Percentiles rank a stretch among this genome's conserved stretches.
phyloP scores from a whole-genome alignment of 2,113 vertebrate genomes.

The Sceloporus undulatus region DNA sequence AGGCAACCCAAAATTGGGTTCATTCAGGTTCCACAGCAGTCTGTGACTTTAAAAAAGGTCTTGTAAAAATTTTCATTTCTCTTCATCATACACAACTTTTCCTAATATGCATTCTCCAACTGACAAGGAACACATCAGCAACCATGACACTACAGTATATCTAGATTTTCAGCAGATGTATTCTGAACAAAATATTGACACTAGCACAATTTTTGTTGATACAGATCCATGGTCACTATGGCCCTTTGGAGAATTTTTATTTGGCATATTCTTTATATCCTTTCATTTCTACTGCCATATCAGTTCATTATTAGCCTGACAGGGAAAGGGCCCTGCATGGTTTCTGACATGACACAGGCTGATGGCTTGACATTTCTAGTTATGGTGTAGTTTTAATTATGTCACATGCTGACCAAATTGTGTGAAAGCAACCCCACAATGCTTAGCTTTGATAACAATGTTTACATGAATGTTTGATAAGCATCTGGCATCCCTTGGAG shows the following conservation, averaged over 20 bases:
- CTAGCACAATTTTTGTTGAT: not conserved
- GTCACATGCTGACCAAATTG: conserved; percentile 72
- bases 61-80: too few species aligned
- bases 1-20: too few species aligned
- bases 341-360: conserved; percentile 36
- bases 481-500: conserved; percentile 76
- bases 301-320: conserved; percentile 24
- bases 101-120: too few species aligned
- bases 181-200: too few species aligned
- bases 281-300: not conserved
- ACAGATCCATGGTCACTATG: not conserved
- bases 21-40: too few species aligned
- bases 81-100: too few species aligned
- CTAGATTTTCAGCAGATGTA: too few species aligned
- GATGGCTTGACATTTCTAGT: conserved; percentile 61
- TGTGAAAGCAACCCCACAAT: conserved; percentile 63
- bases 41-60: too few species aligned
- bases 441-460: conserved; percentile 70
- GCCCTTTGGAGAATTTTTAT: conserved; percentile 2
- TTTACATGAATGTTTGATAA: conserved; percentile 84
- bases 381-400: conserved; percentile 69
- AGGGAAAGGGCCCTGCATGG: not conserved
- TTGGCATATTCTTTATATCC: not conserved
- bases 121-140: too few species aligned
- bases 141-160: too few species aligned